Evolutionary conservation across 1,140 invertebrate species (phyloP), one percentile per base, ranked within the genome.

Genomic region (Bombus pascuorum): DNA sequence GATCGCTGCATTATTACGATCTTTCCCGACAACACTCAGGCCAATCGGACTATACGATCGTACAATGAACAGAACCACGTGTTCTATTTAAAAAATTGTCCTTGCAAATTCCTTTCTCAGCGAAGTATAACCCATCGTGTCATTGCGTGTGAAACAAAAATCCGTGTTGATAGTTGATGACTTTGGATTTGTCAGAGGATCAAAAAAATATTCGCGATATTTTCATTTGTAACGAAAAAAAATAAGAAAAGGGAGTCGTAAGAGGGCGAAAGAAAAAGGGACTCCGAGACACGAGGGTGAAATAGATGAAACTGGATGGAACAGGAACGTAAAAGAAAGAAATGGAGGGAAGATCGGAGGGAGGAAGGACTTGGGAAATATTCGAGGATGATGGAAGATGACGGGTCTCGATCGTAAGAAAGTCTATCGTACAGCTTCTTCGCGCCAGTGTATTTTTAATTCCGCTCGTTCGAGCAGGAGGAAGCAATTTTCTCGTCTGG

Each of bases 131-230:
- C 44, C 4, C 44, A 15, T 15, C 0, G 47, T 18, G 6, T 6
- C 5, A 18, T 18, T 5, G 47, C 47, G 47, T 13, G 47, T 22
- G 18, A 18, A 53, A 53, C 5, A 53, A 53, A 53, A 6, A 18
- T 53, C 1, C 18, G 18, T 6, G 47, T 53, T 13, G 47, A 53
- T 34, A 32, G 32, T 32, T 32, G 32, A 32, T 32, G 32, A 47
- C 8, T 79, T 32, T 59, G 68, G 57, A 71, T 82, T 82, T 85
- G 72, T 77, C 76, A 74, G 72, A 71, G 81, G 72, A 81, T 57
- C 37, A 1, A 22, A 0, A 5, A 18, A 22, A 53, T 53, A 0
- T 53, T 22, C 34, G 80, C 18, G 79, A 37, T 89, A 89, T 89
- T 89, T 89, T 89, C 65, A 80, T 77, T 32, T 8, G 47, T 6